Percentiles rank a stretch among this genome's conserved stretches.
Evolutionary conservation across 2,797 vertebrate genomes (phyloP).

Genomic region (Pipistrellus pipistrellus): DNA sequence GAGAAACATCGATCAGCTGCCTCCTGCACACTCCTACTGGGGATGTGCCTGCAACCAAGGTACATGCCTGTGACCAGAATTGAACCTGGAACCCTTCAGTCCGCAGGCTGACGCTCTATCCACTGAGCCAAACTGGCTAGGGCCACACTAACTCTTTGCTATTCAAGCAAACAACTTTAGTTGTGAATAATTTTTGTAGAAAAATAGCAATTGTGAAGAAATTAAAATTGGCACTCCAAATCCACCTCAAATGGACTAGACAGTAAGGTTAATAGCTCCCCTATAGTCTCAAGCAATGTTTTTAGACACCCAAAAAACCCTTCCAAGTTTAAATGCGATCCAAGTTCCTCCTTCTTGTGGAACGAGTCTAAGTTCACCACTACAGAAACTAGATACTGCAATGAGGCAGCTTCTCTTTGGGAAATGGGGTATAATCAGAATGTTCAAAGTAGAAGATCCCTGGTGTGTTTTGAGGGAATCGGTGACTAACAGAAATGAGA

Average conservation of each 20-base stretch:
- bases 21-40: no score
- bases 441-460: neutral
- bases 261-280: neutral
- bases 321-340: neutral
- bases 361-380: neutral
- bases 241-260: neutral
- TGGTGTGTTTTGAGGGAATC: neutral
- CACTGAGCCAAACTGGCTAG: no score
- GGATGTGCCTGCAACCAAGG: no score
- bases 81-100: no score
- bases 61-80: no score
- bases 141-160: neutral
- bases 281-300: neutral
- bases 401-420: neutral
- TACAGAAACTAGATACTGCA: neutral
- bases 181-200: conserved; percentile 36
- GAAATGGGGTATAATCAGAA: conserved; percentile 24
- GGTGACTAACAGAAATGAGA: neutral
- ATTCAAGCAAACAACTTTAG: neutral
- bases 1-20: no score
- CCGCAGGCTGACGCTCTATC: no score
- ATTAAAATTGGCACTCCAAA: conserved; percentile 42
- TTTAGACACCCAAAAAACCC: neutral
- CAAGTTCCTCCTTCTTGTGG: neutral
- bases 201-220: conserved; percentile 24